Conservation (phyloP, 2,888 invertebrate species). For the Megaustenia siamemsis region DNA sequence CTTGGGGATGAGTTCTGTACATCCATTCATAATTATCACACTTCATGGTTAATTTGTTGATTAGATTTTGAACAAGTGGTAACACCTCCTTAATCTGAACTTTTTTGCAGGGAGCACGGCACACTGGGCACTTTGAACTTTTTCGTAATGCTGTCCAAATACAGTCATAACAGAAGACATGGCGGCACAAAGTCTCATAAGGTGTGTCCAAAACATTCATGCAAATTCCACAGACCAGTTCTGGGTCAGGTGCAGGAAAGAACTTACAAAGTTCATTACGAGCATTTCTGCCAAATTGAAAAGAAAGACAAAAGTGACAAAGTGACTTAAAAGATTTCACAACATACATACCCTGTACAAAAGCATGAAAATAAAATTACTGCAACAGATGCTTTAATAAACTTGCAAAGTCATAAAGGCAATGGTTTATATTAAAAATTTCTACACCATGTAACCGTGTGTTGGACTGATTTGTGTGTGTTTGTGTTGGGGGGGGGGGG, state of each 20-base stretch:
- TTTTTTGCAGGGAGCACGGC: conserved; percentile 64
- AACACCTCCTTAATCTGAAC: conserved; percentile 68
- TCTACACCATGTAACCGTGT: no score
- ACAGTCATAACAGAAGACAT: conserved; percentile 76
- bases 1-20: conserved; percentile 64
- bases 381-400: no score
- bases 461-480: no score
- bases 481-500: no score
- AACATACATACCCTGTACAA: not conserved
- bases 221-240: conserved; percentile 76
- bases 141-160: conserved; percentile 70
- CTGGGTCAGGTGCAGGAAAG: conserved; percentile 72
- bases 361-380: no score
- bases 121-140: conserved; percentile 72
- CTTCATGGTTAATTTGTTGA: conserved; percentile 71
- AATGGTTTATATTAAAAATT: no score
- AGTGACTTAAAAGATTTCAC: not conserved
- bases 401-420: no score
- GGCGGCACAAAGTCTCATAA: conserved; percentile 75
- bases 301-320: not conserved
- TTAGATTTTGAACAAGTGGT: conserved; percentile 74
- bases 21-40: conserved; percentile 73
- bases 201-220: conserved; percentile 74
- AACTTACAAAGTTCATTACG: conserved; percentile 75
- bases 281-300: conserved; percentile 37